Conservation (phyloP, 2,797 vertebrate genomes). For the Eutrigla gurnardus region DNA sequence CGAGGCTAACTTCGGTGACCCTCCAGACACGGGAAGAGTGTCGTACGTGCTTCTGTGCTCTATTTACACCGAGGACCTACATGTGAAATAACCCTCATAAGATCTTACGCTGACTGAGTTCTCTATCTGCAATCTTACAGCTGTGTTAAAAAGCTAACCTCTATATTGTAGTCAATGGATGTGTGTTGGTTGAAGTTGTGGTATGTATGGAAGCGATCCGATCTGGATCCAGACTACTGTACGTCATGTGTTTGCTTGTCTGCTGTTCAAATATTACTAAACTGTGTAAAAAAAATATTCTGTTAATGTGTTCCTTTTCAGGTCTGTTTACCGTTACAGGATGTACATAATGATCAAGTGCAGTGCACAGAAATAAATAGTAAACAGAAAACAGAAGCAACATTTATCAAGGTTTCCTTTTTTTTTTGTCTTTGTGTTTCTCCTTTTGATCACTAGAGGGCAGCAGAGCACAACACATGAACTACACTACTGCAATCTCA, state of each 20-base stretch:
- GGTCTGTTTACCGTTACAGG: conserved; percentile 86
- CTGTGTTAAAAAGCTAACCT: conserved; percentile 85
- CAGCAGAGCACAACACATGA: conserved; percentile 25
- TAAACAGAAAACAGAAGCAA: conserved; percentile 72
- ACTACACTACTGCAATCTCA: no score
- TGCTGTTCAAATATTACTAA: conserved; percentile 93
- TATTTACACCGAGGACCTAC: conserved; percentile 60
- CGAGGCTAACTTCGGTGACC: conserved; percentile 37
- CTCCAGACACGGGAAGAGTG: conserved; percentile 47
- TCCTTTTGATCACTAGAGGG: conserved; percentile 56
- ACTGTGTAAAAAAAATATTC: conserved; percentile 86
- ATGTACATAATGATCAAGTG: conserved; percentile 91
- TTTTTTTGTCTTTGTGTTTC: not conserved
- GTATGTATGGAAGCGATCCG: conserved; percentile 84
- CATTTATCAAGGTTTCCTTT: not conserved
- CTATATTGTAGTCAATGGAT: conserved; percentile 88
- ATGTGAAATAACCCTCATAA: conserved; percentile 62
- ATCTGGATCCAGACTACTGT: conserved; percentile 86
- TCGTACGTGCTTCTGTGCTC: conserved; percentile 49
- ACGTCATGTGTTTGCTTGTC: conserved; percentile 90
- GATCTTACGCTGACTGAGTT: conserved; percentile 60
- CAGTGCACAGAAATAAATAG: conserved; percentile 89
- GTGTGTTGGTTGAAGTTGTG: conserved; percentile 89
- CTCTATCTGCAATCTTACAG: conserved; percentile 66
- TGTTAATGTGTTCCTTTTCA: conserved; percentile 88